Evolutionary conservation across 2,888 invertebrate genomes (phyloP).

Genomic region (Lathronympha strigana): DNA sequence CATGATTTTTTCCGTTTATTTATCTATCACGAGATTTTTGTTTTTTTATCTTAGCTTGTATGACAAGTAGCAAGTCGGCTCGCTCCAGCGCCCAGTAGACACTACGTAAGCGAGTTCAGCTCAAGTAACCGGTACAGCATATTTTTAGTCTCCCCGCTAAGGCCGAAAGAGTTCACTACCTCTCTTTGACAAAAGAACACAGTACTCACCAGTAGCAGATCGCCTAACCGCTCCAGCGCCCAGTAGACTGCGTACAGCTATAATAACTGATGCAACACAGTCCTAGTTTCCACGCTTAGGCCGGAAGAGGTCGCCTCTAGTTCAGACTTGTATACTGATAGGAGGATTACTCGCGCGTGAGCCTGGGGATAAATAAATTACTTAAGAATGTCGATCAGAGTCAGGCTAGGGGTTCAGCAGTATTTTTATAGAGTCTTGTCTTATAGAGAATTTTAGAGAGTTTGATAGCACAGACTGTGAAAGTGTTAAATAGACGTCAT

Average conservation of each 20-base stretch:
- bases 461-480: too few species aligned
- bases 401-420: too few species aligned
- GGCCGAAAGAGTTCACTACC: conserved; percentile 61
- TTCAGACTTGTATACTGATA: conserved; percentile 87
- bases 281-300: conserved; percentile 85
- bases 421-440: too few species aligned
- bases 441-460: too few species aligned
- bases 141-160: conserved; percentile 85
- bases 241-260: conserved; percentile 91
- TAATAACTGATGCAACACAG: conserved; percentile 87
- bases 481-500: too few species aligned
- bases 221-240: conserved; percentile 89
- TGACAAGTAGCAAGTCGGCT: conserved; percentile 93
- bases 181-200: too few species aligned
- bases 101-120: conserved; percentile 90
- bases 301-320: conserved; percentile 71
- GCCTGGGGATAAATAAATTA: conserved; percentile 53
- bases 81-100: conserved; percentile 89
- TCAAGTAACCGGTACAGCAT: conserved; percentile 89
- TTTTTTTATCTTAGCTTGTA: too few species aligned
- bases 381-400: too few species aligned
- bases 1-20: too few species aligned
- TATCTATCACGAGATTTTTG: too few species aligned
- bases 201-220: conserved; percentile 91
- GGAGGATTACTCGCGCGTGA: conserved; percentile 91